Percentiles rank a stretch among this genome's conserved stretches.
These are phyloP conservation scores for Phrynosoma platyrhinos DNA, from an alignment of 2,113 vertebrate species.

Conservation along the genomic window DNA sequence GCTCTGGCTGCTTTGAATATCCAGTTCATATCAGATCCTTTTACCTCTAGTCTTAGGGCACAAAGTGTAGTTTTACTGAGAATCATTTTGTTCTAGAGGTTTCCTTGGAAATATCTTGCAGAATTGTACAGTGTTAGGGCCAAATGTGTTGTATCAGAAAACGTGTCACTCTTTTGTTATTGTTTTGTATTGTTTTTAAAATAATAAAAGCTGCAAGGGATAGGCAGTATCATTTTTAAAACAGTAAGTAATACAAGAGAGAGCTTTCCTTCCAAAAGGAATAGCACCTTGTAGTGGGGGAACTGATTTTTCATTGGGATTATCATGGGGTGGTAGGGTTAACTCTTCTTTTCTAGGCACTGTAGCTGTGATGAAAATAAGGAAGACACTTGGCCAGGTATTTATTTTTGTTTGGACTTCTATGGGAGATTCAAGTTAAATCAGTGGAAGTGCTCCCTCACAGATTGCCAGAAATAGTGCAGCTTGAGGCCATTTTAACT, in stretches of 20 bases:
- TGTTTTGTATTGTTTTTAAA: not conserved
- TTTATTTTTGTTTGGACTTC: not conserved
- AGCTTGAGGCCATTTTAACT: too few relatives aligned
- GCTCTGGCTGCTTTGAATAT: slow-evolving; percentile 16
- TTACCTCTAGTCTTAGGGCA: not conserved
- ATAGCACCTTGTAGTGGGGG: not conserved
- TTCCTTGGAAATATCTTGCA: slow-evolving; percentile 35
- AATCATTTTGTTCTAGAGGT: not conserved
- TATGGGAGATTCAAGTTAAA: not conserved
- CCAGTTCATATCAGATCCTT: not conserved
- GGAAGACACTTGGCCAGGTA: not conserved
- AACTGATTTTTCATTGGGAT: not conserved
- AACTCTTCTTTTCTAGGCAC: not conserved
- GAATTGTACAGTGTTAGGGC: not conserved
- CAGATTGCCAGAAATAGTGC: too few relatives aligned
- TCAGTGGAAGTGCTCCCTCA: not conserved
- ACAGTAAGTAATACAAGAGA: not conserved
- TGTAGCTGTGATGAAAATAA: not conserved
- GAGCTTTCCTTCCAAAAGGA: not conserved
- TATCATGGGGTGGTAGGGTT: not conserved
- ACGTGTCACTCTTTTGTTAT: not conserved
- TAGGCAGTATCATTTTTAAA: not conserved
- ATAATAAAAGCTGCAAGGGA: not conserved
- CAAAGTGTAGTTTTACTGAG: not conserved
- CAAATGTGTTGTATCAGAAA: not conserved